phyloP scores from a whole-genome alignment of 37 sponge, comb jelly and placozoan species.

The Spongilla lacustris region DNA sequence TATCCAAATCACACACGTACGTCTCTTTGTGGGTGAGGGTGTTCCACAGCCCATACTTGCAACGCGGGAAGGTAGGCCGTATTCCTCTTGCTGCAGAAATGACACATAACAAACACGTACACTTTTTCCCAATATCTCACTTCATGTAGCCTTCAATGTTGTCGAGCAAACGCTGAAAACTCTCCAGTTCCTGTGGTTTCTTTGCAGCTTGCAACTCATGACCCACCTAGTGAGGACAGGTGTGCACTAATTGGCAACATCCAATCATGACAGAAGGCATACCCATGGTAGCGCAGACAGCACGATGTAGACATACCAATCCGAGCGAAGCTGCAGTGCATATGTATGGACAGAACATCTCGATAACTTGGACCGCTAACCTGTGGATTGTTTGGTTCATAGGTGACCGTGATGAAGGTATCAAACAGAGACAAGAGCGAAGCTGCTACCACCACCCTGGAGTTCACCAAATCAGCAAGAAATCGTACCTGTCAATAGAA shows the following conservation, averaged over 20 bases:
- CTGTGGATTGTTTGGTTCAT: slow-evolving; percentile 86
- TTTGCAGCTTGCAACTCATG: slow-evolving; percentile 62
- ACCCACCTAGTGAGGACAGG: slow-evolving; percentile 39
- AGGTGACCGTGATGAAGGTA: slow-evolving; percentile 83
- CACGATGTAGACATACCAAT: slow-evolving; percentile 85
- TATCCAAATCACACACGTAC: slow-evolving; percentile 21
- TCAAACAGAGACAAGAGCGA: slow-evolving; percentile 87
- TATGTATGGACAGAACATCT: not conserved
- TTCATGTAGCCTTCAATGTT: slow-evolving; percentile 81
- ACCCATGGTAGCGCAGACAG: slow-evolving; percentile 93
- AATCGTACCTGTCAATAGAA: slow-evolving; percentile 62
- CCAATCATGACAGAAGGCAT: not conserved
- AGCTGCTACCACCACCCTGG: slow-evolving; percentile 69
- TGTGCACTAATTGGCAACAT: not conserved
- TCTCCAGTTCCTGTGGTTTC: slow-evolving; percentile 68
- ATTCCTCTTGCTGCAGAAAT: slow-evolving; percentile 67
- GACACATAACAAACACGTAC: not conserved
- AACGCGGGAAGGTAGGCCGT: slow-evolving; percentile 76
- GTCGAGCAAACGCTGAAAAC: slow-evolving; percentile 60
- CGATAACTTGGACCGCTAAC: slow-evolving; percentile 27
- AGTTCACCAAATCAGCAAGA: slow-evolving; percentile 92
- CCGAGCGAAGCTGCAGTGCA: slow-evolving; percentile 70
- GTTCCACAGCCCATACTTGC: slow-evolving; percentile 73
- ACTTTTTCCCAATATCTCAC: slow-evolving; percentile 24
- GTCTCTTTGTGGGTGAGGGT: slow-evolving; percentile 73